phyloP scores from a whole-genome alignment of 2,888 invertebrate genomes.

The Polyploca ridens region DNA sequence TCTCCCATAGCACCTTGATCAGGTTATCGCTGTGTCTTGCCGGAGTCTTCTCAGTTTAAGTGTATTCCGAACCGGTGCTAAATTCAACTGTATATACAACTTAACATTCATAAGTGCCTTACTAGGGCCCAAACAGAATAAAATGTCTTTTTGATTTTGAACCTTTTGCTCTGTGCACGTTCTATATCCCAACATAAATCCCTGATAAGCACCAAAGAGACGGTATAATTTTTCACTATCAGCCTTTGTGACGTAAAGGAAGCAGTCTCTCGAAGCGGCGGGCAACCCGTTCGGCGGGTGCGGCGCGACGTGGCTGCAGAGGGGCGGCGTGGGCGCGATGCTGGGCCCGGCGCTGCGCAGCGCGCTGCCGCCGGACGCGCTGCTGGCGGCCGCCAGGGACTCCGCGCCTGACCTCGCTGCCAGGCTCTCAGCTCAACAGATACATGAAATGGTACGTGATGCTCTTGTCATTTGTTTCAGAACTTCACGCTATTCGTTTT shows the following conservation, averaged over 20 bases:
- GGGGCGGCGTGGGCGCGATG: conserved; percentile 76
- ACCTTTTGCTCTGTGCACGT: no score
- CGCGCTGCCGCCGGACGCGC: conserved; percentile 88
- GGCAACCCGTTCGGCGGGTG: conserved; percentile 86
- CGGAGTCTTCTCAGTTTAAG: no score
- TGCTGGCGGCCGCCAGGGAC: conserved; percentile 95
- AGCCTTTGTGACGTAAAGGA: conserved; percentile 76
- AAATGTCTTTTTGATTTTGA: no score
- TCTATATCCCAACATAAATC: background rate
- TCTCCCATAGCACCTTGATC: no score
- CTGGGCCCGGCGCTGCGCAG: conserved; percentile 83
- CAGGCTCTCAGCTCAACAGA: conserved; percentile 88
- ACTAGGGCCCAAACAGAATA: no score
- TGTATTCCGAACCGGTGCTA: no score
- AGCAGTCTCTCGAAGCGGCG: conserved; percentile 85
- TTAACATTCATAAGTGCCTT: no score
- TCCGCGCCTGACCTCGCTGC: conserved; percentile 93
- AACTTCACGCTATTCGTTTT: background rate
- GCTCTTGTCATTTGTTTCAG: background rate
- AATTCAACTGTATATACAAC: no score
- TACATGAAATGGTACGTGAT: conserved; percentile 92
- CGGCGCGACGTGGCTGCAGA: conserved; percentile 72
- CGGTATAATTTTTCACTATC: conserved; percentile 57
- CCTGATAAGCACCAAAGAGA: conserved; percentile 28
- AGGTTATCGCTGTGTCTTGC: no score